Conservation (phyloP, 2,113 vertebrate genomes). For the Eretmochelys imbricata region DNA sequence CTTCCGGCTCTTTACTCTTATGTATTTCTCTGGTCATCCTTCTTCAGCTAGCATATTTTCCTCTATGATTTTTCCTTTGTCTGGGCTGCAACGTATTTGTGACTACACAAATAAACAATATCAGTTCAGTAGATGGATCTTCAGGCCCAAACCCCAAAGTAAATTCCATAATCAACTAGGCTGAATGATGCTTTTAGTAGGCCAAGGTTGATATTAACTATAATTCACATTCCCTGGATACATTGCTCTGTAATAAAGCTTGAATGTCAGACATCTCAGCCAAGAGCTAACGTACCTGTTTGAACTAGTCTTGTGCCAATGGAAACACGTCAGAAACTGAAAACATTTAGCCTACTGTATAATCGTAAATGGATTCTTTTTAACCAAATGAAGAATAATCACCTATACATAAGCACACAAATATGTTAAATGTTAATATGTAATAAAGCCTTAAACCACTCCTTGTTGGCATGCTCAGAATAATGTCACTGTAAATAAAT, state of each 20-base stretch:
- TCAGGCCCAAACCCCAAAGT: constrained; percentile 58
- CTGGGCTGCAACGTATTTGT: constrained; percentile 28
- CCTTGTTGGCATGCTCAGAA: constrained; percentile 41
- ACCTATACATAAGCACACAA: constrained; percentile 43
- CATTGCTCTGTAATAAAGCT: constrained; percentile 73
- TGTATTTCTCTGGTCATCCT: constrained; percentile 11
- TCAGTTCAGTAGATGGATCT: constrained; percentile 65
- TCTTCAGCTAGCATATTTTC: neutral
- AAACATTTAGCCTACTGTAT: constrained; percentile 75
- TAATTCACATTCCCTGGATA: constrained; percentile 80
- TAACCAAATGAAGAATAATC: constrained; percentile 72
- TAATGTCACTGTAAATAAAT: constrained; percentile 60
- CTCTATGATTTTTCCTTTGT: constrained; percentile 51
- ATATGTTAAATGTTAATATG: constrained; percentile 64
- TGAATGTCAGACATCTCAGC: constrained; percentile 77
- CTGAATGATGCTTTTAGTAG: constrained; percentile 81
- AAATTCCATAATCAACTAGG: constrained; percentile 79
- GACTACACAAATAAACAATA: constrained; percentile 69
- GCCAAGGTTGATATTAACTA: constrained; percentile 75
- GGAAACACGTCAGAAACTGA: constrained; percentile 72
- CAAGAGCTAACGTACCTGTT: constrained; percentile 80
- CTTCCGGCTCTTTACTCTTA: neutral
- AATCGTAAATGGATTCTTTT: constrained; percentile 75
- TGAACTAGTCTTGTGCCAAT: constrained; percentile 78
- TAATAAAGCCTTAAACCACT: constrained; percentile 58